Conservation (phyloP, 2,113 vertebrate genomes). For the Vireo altiloquus region DNA sequence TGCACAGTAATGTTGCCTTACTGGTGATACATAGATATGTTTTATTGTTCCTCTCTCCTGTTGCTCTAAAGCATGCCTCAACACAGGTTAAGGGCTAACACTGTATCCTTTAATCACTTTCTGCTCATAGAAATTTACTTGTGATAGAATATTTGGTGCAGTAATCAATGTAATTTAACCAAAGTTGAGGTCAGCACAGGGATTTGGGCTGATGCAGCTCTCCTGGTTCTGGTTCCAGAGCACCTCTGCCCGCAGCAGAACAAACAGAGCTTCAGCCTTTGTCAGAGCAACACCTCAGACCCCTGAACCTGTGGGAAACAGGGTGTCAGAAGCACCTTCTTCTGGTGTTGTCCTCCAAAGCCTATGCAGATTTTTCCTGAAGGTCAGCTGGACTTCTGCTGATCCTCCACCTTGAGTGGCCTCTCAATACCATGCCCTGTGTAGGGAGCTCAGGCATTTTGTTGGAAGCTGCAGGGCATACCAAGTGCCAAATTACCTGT, state of each 20-base stretch:
- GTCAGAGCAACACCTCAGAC: neutral
- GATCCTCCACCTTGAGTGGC: neutral
- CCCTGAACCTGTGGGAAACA: neutral
- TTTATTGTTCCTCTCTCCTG: neutral
- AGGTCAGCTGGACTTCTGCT: neutral
- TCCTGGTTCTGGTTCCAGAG: neutral
- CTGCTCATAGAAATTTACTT: neutral
- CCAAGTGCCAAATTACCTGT: neutral
- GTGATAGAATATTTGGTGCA: neutral
- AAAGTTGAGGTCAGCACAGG: neutral
- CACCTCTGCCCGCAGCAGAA: neutral
- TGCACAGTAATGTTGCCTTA: neutral
- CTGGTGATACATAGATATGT: neutral
- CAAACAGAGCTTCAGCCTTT: rapidly evolving
- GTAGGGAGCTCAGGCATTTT: neutral
- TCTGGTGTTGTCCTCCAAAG: neutral
- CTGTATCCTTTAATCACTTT: neutral
- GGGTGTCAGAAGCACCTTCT: neutral
- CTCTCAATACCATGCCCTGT: neutral
- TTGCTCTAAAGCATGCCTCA: neutral
- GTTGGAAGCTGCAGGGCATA: neutral
- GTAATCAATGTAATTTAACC: neutral
- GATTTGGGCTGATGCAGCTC: neutral
- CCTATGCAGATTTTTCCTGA: neutral
- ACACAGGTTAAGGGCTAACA: rapidly evolving